A percentile compares a stretch with the other conserved stretches of the same genome.
These are phyloP conservation scores for Otus sunia DNA, from an alignment of 2,113 vertebrate species.

Conservation along the genomic window DNA sequence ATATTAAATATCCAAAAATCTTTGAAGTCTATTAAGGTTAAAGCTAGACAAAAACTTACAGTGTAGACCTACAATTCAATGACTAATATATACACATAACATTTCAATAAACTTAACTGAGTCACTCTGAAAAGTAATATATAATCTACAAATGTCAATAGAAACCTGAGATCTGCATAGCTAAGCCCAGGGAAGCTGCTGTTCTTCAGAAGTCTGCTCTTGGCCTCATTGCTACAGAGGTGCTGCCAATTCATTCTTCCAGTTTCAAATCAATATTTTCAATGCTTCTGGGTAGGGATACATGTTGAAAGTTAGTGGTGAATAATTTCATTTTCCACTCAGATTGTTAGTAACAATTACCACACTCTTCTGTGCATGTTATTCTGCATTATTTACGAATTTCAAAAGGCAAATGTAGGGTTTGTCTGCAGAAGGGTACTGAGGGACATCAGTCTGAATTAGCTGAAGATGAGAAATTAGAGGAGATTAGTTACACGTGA, in stretches of 20 bases:
- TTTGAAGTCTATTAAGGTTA: neutral
- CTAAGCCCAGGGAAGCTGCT: neutral
- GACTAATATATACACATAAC: neutral
- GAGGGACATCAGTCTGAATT: neutral
- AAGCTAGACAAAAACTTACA: neutral
- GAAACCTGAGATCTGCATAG: neutral
- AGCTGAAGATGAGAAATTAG: neutral
- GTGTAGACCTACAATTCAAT: neutral
- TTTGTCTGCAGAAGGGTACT: neutral
- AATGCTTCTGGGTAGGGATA: neutral
- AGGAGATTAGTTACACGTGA: neutral
- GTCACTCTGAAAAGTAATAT: neutral
- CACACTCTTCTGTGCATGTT: neutral
- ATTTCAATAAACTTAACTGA: constrained; percentile 21
- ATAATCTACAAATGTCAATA: neutral
- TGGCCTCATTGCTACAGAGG: neutral
- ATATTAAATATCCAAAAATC: neutral
- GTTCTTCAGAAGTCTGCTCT: neutral
- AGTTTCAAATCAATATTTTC: constrained; percentile 25
- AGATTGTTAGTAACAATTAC: neutral
- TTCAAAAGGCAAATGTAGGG: neutral
- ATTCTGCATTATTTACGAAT: neutral
- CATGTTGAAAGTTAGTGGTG: neutral
- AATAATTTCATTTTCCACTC: neutral
- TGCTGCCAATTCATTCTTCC: neutral